A percentile compares a stretch with the other conserved stretches of the same genome.
Conservation (phyloP, 2,888 invertebrate genomes). For the Lacanobia oleracea region DNA sequence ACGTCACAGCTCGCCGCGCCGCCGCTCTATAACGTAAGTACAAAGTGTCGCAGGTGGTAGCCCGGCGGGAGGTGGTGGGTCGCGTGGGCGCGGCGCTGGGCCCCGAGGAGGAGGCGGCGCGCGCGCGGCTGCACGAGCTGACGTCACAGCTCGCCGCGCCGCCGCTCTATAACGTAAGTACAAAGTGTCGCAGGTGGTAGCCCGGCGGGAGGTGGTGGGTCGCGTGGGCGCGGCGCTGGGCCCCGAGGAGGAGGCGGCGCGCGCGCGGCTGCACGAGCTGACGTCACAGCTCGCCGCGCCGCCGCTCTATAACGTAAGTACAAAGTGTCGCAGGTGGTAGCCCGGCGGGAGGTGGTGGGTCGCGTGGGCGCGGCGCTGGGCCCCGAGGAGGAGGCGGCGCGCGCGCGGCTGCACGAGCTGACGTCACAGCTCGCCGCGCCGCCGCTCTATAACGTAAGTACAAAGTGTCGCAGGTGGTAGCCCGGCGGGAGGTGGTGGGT, state of each 20-base stretch:
- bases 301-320: constrained; percentile 96
- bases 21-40: constrained; percentile 96
- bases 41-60: too few species aligned
- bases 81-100: constrained; percentile 95
- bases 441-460: constrained; percentile 96
- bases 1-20: constrained; percentile 89
- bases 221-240: constrained; percentile 95
- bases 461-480: too few species aligned
- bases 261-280: constrained; percentile 96
- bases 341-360: too few species aligned
- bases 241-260: constrained; percentile 97
- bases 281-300: constrained; percentile 89
- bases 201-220: too few species aligned
- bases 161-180: constrained; percentile 96
- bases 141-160: constrained; percentile 89
- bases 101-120: constrained; percentile 97
- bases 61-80: too few species aligned
- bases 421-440: constrained; percentile 97
- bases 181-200: too few species aligned
- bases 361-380: constrained; percentile 96
- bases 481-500: too few species aligned
- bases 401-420: constrained; percentile 96
- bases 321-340: too few species aligned
- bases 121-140: constrained; percentile 96
- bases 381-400: constrained; percentile 97